Evolutionary conservation across 2,797 vertebrate species (phyloP).

Genomic region (Sebastes kiyomatsui): DNA sequence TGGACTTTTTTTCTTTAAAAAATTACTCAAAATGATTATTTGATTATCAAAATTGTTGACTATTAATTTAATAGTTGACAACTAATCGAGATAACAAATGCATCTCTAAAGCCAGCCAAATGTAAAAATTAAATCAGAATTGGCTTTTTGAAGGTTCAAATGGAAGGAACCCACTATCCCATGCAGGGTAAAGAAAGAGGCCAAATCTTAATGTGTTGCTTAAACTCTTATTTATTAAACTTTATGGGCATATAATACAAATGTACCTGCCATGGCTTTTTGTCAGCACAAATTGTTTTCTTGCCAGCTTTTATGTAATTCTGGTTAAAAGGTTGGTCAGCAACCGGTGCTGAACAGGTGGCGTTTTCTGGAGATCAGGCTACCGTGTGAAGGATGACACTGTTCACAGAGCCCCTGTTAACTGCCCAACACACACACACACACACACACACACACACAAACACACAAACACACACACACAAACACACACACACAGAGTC

Average conservation of each 20-base stretch:
- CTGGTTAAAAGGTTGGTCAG: background rate
- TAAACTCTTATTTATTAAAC: background rate
- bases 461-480: background rate
- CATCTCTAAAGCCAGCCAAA: background rate
- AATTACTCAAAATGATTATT: too few species aligned
- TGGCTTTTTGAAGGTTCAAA: background rate
- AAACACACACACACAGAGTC: background rate
- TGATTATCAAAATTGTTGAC: too few species aligned
- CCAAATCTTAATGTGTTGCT: background rate
- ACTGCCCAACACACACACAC: constrained; percentile 3
- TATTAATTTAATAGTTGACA: too few species aligned
- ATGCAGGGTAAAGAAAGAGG: background rate
- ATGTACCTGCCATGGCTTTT: background rate
- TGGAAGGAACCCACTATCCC: background rate
- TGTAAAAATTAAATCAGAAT: background rate
- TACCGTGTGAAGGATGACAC: constrained; percentile 25
- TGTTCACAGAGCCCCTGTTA: background rate
- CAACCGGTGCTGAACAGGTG: constrained; percentile 39
- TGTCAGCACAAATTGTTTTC: background rate
- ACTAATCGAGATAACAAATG: too few species aligned
- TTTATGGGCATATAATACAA: background rate
- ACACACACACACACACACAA: background rate
- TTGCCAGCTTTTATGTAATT: constrained; percentile 7
- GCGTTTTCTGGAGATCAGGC: constrained; percentile 34
- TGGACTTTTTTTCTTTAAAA: too few species aligned